phyloP scores from a whole-genome alignment of 2,888 invertebrate species.

The Seladonia tumulorum region DNA sequence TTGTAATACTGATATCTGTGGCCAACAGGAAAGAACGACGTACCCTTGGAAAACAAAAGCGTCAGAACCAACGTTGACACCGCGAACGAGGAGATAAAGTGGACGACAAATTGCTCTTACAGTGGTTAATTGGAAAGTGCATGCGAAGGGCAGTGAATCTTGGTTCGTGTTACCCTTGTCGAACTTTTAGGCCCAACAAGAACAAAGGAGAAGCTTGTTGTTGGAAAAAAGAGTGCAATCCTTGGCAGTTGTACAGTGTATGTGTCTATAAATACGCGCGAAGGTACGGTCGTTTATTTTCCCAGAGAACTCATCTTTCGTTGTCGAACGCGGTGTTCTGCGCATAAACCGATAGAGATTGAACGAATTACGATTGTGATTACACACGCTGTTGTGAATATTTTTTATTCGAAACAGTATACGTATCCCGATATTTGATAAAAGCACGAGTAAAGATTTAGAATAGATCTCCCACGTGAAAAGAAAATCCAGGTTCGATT shows the following conservation, averaged over 20 bases:
- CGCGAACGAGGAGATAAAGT: conserved; percentile 59
- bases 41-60: conserved; percentile 69
- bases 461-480: not conserved
- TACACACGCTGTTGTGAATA: not conserved
- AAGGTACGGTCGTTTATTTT: conserved; percentile 1
- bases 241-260: conserved; percentile 24
- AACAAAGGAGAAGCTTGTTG: conserved; percentile 19
- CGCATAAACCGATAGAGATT: conserved; percentile 25
- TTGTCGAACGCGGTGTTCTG: conserved; percentile 16
- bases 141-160: conserved; percentile 43
- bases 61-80: conserved; percentile 61
- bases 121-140: conserved; percentile 48
- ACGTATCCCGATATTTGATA: not conserved
- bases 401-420: not conserved
- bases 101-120: conserved; percentile 52
- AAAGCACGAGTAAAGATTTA: not conserved
- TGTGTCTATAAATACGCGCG: not conserved
- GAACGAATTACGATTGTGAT: conserved; percentile 10
- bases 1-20: not conserved
- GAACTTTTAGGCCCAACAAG: conserved; percentile 26
- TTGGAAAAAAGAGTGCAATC: conserved; percentile 59
- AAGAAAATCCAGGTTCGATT: not conserved
- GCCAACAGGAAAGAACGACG: conserved; percentile 66
- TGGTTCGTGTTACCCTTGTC: conserved; percentile 37
- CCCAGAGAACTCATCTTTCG: conserved; percentile 26